Base-by-base conservation (phyloP, 2,888 invertebrate species). In the Alentia gelatinosa region DNA sequence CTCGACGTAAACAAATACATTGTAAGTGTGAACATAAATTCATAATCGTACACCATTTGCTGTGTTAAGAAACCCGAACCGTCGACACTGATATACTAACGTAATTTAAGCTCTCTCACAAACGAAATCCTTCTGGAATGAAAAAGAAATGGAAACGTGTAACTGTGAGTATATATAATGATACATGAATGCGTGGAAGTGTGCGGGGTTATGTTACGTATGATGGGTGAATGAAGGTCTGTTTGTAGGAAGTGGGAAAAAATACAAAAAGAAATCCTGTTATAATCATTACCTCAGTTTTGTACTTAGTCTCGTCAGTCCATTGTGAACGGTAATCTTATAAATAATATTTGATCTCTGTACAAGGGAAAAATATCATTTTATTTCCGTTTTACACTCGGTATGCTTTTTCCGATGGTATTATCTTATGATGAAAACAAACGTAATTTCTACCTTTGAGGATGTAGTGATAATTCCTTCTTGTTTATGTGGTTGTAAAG, bases 111-210 rank as follows among this genome's bases (percentile, higher is more conserved):
- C 75, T 37, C 75, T 15, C 56, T 56, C 19, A n/a, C 56, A 35
- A 68, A 83, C 83, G 83, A 83, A 83, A 83, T 83, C 83, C 83
- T 83, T 12, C 3, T 83, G 83, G 83, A 83, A 83, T 37, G 83
- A 83, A 39, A 83, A 83, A 30, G 79, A 68, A 26, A 68, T 5
- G 19, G 56, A 56, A 9, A 56, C n/a, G 9, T 75, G 26, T 74
- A 74, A 15, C 7, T 74, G 26, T 74, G 26, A 15, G 26, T 74
- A 74, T 74, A 30, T 74, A 74, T 74, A 74, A 7, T 12, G 7
- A 30, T 74, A 74, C 26, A 74, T 74, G 26, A 12, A 30, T 74
- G 26, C 26, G 9, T 47, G 19, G 7, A 47, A 12, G 19, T 47
- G n/a, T n/a, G 56, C n/a, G 56, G 23, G 3, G 56, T 56, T n/a